Evolutionary conservation across 2,797 vertebrate genomes (phyloP), one percentile per base, ranked within the genome.

Genomic region (Xerus rutilus): DNA sequence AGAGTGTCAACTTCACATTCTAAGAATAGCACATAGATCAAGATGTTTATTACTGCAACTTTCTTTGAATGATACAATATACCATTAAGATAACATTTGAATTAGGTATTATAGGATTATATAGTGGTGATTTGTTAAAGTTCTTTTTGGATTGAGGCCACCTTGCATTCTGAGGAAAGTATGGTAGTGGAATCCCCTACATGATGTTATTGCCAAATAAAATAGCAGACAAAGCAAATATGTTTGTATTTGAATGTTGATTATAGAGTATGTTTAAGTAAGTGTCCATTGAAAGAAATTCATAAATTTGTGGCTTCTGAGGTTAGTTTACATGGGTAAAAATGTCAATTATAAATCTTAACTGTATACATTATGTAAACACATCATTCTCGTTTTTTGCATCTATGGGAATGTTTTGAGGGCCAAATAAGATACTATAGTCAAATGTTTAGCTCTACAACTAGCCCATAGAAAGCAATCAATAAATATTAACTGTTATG

Each of bases 361-460:
- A 77, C 32, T 77, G 30, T 69, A 52, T 0, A 28, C 14, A 67
- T 62, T 96, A 65, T 72, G 35, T 54, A 84, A 84, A 39, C 4
- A 76, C 20, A 76, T 90, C 18, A 49, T 72, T 13, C 32, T 52
- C 20, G 5, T 47, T 91, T 91, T n/a, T 88, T 91, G 23, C 93
- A 12, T 47, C 57, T 74, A 73, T 69, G 84, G 43, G 30, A 88
- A 20, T 73, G 14, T 45, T 72, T 85, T 47, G 52, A 81, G 79
- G 15, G 77, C 86, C 25, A 86, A 70, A 86, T 86, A 70, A 89
- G 52, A 72, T 74, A 59, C 67, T 32, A 9, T 18, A 85, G 30
- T 18, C 91, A 81, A 96, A 69, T 95, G 3, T 47, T 91, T 70
- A 79, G 23, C 85, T 12, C 18, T 70, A 70, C 69, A 30, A 64